phyloP scores from a whole-genome alignment of 2,113 vertebrate species.

The Charina bottae region DNA sequence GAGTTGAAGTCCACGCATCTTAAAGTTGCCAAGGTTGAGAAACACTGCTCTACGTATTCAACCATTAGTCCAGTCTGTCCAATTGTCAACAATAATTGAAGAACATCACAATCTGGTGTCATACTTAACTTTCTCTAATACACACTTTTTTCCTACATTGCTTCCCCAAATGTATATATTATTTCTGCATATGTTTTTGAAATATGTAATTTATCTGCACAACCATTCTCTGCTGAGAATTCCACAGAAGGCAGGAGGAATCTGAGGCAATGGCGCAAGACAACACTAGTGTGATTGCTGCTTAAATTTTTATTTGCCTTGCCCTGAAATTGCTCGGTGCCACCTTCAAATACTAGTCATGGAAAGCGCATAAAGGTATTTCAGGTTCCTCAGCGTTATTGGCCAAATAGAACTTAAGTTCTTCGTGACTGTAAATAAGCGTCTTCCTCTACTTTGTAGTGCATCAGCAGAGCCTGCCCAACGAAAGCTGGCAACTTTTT shows the following conservation, averaged over 20 bases:
- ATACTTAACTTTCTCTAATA: not conserved
- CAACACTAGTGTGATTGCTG: not conserved
- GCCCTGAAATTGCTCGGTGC: not conserved
- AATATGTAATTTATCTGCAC: not conserved
- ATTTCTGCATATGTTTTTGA: not conserved
- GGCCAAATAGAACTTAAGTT: not conserved
- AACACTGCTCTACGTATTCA: not conserved
- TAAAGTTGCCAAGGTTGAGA: not conserved
- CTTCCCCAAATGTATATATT: not conserved
- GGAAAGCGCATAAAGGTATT: not conserved
- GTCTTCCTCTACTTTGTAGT: not conserved
- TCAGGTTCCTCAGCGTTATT: not conserved
- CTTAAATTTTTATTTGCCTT: not conserved
- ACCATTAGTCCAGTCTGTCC: not conserved
- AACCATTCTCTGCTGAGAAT: not conserved
- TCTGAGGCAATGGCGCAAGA: not conserved
- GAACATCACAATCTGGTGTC: not conserved
- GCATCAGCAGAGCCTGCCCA: fast-evolving
- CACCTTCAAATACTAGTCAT: not conserved
- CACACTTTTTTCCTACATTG: not conserved
- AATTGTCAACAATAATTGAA: not conserved
- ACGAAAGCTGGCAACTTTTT: not conserved
- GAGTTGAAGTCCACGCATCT: not conserved
- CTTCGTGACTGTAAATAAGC: not conserved
- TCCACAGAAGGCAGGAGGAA: not conserved